Percentiles rank a stretch among this genome's conserved stretches.
Evolutionary conservation across 23 tunicate species (phyloP).

Genomic region (Halocynthia aurantium): DNA sequence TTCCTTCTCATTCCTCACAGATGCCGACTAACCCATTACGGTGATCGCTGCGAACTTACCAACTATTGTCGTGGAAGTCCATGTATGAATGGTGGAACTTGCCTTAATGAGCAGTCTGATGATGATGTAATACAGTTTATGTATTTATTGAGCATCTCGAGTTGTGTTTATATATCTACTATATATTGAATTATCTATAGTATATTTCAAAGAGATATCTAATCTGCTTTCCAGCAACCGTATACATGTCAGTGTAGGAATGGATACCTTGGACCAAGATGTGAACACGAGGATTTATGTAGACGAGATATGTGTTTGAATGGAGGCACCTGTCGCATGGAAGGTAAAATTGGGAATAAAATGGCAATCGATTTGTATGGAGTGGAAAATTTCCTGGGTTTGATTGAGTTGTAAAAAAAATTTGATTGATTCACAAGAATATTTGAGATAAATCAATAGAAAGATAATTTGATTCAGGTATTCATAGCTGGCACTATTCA

Average conservation of each 20-base stretch:
- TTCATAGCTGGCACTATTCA: not conserved
- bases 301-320: conserved; percentile 51
- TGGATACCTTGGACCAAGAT: conserved; percentile 40
- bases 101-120: conserved; percentile 31
- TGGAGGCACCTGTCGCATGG: conserved; percentile 38
- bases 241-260: conserved; percentile 54
- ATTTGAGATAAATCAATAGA: not conserved
- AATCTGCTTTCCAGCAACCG: conserved; percentile 41
- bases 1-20: conserved; percentile 17
- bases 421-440: too few species aligned
- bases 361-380: not conserved
- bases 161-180: not conserved
- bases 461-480: not conserved
- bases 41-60: conserved; percentile 49
- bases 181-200: not conserved
- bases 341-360: conserved; percentile 29
- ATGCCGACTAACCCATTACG: conserved; percentile 60
- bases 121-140: conserved; percentile 3
- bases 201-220: not conserved
- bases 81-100: conserved; percentile 42
- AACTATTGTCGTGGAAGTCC: conserved; percentile 69
- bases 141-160: not conserved
- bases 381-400: not conserved
- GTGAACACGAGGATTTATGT: conserved; percentile 57
- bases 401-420: not conserved